These are phyloP conservation scores for Bostrychus sinensis DNA, from an alignment of 2,113 vertebrate species.

Conservation along the genomic window DNA sequence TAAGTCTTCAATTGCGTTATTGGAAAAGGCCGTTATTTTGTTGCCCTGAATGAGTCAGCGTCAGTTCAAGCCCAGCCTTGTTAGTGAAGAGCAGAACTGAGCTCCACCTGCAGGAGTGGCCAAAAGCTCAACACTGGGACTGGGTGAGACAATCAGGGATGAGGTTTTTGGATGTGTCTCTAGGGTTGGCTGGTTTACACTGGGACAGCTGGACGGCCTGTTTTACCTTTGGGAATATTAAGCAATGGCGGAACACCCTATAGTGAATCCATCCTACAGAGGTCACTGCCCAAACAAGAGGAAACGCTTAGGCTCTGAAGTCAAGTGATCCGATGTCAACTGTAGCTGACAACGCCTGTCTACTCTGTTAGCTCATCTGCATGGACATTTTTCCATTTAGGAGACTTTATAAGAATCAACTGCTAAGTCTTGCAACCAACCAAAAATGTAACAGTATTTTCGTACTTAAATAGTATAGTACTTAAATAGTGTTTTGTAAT, in stretches of 20 bases:
- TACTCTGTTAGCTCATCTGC: conserved; percentile 36
- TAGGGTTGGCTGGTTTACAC: conserved; percentile 31
- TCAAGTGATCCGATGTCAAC: conserved; percentile 39
- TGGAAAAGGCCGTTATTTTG: not conserved
- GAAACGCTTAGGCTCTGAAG: conserved; percentile 53
- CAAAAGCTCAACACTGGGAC: conserved; percentile 16
- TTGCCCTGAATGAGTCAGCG: conserved; percentile 44
- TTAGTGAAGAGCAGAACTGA: conserved; percentile 12
- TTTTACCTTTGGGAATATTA: conserved; percentile 49
- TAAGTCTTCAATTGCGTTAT: not conserved
- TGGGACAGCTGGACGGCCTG: conserved; percentile 56
- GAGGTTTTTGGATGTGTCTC: conserved; percentile 37
- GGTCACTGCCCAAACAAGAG: conserved; percentile 49
- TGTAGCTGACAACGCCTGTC: conserved; percentile 45
- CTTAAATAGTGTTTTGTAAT: conserved; percentile 18
- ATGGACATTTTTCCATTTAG: conserved; percentile 12
- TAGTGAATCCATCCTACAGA: conserved; percentile 46
- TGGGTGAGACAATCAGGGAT: conserved; percentile 48
- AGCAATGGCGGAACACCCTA: conserved; percentile 52
- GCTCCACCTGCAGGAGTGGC: conserved; percentile 55
- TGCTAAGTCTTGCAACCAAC: not conserved
- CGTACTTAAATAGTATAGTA: not conserved
- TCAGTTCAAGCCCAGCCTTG: conserved; percentile 27
- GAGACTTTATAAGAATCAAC: not conserved
- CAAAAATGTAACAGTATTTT: too few species aligned